phyloP scores from a whole-genome alignment of 2,113 vertebrate species.

The Lethenteron reissneri region DNA sequence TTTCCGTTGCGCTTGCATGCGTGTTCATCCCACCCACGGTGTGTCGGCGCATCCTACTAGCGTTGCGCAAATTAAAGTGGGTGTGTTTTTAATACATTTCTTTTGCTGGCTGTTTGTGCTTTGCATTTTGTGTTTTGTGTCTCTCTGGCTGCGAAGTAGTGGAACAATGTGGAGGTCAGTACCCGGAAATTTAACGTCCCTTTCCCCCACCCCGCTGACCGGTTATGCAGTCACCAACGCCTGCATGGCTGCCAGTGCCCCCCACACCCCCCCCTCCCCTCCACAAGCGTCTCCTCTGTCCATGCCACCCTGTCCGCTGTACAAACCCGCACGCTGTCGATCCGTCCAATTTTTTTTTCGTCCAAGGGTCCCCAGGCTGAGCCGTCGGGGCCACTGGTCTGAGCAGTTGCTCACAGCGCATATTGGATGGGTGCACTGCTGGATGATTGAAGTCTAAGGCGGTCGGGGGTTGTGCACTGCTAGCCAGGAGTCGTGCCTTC shows the following conservation, averaged over 20 bases:
- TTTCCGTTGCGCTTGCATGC: too few relatives aligned
- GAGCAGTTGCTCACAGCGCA: too few relatives aligned
- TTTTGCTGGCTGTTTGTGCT: slow-evolving; percentile 1
- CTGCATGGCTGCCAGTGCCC: background rate
- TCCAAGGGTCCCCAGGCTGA: too few relatives aligned
- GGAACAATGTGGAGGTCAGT: slow-evolving; percentile 3
- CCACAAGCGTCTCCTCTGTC: background rate
- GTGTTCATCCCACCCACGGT: too few relatives aligned
- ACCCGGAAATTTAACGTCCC: background rate
- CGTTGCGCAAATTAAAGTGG: too few relatives aligned
- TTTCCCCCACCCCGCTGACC: background rate
- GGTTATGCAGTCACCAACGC: background rate
- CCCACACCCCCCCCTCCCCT: background rate
- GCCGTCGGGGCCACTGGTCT: too few relatives aligned
- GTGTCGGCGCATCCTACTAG: too few relatives aligned
- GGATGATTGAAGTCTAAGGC: too few relatives aligned
- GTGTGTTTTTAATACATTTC: background rate
- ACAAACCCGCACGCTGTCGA: background rate
- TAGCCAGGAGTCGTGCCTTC: too few relatives aligned
- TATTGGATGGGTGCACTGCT: too few relatives aligned
- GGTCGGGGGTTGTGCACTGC: too few relatives aligned
- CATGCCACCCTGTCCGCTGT: background rate
- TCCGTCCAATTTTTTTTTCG: too few relatives aligned
- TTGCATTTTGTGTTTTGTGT: background rate
- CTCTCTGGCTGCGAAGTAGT: background rate